These are phyloP conservation scores for Drosophila dives DNA, from an alignment of 2,888 invertebrate genomes.

Conservation along the genomic window DNA sequence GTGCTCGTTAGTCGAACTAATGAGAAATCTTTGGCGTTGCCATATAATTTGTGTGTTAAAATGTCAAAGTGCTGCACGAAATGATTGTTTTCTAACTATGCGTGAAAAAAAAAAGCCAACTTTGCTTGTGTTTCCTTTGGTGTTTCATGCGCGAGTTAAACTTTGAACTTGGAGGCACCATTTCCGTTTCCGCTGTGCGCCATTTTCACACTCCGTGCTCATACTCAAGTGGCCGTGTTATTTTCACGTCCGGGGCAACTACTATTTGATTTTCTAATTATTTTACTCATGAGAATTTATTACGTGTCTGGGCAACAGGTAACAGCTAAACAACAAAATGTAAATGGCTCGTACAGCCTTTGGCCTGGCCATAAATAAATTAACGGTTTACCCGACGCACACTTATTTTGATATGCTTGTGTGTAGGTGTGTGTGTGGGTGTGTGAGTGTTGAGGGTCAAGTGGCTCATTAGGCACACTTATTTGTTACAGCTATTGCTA, in stretches of 20 bases:
- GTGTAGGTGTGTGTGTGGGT: neutral
- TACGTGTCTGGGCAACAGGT: constrained; percentile 71
- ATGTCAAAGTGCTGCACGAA: neutral
- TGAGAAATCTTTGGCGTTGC: neutral
- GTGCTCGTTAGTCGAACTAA: neutral
- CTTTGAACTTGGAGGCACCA: constrained; percentile 47
- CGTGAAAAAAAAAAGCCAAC: neutral
- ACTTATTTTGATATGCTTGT: neutral
- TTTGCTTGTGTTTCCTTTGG: neutral
- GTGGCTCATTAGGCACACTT: constrained; percentile 55
- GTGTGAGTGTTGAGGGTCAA: neutral
- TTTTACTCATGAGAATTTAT: constrained; percentile 77
- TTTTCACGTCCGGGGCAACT: constrained; percentile 13
- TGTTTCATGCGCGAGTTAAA: constrained; percentile 32
- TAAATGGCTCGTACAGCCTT: constrained; percentile 23
- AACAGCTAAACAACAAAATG: constrained; percentile 12
- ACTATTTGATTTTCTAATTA: constrained; percentile 79
- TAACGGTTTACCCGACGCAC: constrained; percentile 28
- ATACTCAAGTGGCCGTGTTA: neutral
- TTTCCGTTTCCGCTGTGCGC: constrained; percentile 55
- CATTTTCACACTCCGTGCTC: constrained; percentile 19
- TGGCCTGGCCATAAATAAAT: constrained; percentile 61
- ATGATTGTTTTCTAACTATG: neutral
- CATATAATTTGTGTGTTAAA: neutral
- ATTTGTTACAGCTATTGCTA: constrained; percentile 51